Percentiles rank a stretch among this genome's conserved stretches.
These are phyloP conservation scores for Seriola quinqueradiata DNA, from an alignment of 2,113 vertebrate species.

Conservation along the genomic window DNA sequence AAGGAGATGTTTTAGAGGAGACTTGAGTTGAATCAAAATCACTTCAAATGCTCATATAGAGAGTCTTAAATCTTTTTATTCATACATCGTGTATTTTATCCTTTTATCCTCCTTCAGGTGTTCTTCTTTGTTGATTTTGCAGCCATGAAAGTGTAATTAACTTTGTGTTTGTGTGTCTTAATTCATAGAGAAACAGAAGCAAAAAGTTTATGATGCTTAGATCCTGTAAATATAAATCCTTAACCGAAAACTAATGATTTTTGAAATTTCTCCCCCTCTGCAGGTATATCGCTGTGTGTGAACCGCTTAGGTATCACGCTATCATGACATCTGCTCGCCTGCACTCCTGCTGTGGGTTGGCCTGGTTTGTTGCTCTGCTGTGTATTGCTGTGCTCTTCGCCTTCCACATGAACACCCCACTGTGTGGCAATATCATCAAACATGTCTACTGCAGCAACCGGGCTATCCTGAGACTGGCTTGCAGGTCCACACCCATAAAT, in stretches of 20 bases:
- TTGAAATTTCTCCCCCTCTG: background rate
- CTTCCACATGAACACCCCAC: conserved; percentile 50
- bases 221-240: too few species aligned
- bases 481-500: conserved; percentile 46
- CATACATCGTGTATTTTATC: too few species aligned
- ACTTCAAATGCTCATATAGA: too few species aligned
- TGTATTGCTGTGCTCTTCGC: conserved; percentile 61
- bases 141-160: too few species aligned
- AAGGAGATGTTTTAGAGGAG: too few species aligned
- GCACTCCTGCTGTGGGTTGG: conserved; percentile 48
- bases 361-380: conserved; percentile 64
- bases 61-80: too few species aligned
- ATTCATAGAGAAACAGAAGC: too few species aligned
- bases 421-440: conserved; percentile 65
- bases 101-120: too few species aligned
- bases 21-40: too few species aligned
- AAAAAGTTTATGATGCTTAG: background rate
- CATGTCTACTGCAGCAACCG: conserved; percentile 77
- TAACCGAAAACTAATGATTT: background rate
- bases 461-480: conserved; percentile 66
- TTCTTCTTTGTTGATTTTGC: too few species aligned
- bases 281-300: conserved; percentile 73
- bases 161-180: too few species aligned
- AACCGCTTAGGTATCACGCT: conserved; percentile 70
- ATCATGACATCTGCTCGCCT: conserved; percentile 71